Conservation (phyloP, 2,113 vertebrate species). For the Tyrannus savana region DNA sequence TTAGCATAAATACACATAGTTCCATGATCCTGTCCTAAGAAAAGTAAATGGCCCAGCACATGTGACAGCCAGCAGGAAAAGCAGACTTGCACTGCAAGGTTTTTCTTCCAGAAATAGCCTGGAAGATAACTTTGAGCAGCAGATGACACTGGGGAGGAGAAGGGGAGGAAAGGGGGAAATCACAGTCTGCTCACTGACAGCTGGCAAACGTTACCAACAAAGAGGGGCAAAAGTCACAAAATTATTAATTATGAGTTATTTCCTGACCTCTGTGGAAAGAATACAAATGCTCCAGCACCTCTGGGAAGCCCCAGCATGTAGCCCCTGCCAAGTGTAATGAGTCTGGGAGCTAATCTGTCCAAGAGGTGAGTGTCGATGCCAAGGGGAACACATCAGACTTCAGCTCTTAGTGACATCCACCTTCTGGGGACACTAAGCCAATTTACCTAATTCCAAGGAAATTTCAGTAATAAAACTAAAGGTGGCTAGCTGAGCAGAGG, state of each 20-base stretch:
- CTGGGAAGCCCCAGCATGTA: not conserved
- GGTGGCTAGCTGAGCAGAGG: not conserved
- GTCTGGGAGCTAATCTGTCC: not conserved
- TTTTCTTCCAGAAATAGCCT: not conserved
- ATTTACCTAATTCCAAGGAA: constrained; percentile 42
- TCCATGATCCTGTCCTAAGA: not conserved
- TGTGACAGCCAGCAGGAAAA: not conserved
- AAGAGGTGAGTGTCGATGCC: not conserved
- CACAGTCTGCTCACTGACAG: not conserved
- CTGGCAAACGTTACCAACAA: not conserved
- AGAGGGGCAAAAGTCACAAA: not conserved
- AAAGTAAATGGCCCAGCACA: not conserved
- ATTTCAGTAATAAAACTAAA: constrained; percentile 42
- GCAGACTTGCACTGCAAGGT: not conserved
- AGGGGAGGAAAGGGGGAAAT: not conserved
- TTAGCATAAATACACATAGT: not conserved
- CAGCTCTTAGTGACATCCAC: not conserved
- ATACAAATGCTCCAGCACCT: not conserved
- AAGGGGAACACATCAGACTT: not conserved
- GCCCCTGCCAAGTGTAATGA: not conserved
- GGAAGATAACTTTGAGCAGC: not conserved
- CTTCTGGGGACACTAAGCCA: not conserved
- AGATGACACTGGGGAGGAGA: not conserved
- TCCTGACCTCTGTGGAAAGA: not conserved
- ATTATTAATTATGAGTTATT: not conserved